Evolutionary conservation across 2,888 invertebrate species (phyloP).

Genomic region (Megamerina dolium): DNA sequence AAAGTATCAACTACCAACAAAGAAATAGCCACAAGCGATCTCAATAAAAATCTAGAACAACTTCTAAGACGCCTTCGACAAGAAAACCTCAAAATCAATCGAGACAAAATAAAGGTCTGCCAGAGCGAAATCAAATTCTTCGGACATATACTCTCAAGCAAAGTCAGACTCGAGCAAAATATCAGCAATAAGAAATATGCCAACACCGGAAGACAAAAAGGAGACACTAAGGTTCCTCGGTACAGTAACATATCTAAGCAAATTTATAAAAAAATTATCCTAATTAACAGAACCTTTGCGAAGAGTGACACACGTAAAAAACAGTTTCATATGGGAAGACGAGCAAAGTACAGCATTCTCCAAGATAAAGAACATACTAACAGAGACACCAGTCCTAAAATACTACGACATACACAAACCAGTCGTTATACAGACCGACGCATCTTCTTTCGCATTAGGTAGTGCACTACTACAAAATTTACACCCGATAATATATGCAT

Average conservation of each 20-base stretch:
- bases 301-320: constrained; percentile 4
- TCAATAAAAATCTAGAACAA: constrained; percentile 10
- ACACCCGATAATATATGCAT: constrained; percentile 11
- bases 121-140: constrained; percentile 11
- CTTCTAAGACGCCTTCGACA: constrained; percentile 12
- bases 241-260: constrained; percentile 3
- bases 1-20: constrained; percentile 1
- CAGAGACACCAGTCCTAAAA: constrained; percentile 12
- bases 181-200: constrained; percentile 3
- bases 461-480: constrained; percentile 7
- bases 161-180: constrained; percentile 5
- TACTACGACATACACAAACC: constrained; percentile 16
- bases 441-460: constrained; percentile 15
- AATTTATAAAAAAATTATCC: constrained; percentile 3
- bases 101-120: constrained; percentile 6
- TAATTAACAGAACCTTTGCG: constrained; percentile 5
- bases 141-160: constrained; percentile 9
- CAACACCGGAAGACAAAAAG: constrained; percentile 5
- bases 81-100: constrained; percentile 14
- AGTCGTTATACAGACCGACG: constrained; percentile 16
- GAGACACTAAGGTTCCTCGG: constrained; percentile 3
- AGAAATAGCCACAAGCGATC: constrained; percentile 5
- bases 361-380: constrained; percentile 3
- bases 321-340: constrained; percentile 1
- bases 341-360: constrained; percentile 3